phyloP scores from a whole-genome alignment of 1,140 invertebrate genomes.

The Pogonognathellus flavescens region DNA sequence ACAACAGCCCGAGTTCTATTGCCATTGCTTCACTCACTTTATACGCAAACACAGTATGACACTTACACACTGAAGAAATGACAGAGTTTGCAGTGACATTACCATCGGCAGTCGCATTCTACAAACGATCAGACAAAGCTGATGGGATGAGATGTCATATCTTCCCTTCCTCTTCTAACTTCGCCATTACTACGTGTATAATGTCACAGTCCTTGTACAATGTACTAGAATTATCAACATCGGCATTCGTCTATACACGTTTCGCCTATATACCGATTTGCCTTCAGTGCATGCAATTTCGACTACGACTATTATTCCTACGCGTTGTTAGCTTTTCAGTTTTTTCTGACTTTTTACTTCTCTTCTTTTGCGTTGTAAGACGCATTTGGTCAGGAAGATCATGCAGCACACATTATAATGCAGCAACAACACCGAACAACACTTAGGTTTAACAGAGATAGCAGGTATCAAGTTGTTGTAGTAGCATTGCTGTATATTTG shows the following conservation, averaged over 20 bases:
- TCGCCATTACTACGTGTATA: too few relatives aligned
- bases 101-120: not conserved
- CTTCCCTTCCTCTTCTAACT: not conserved
- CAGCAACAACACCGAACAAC: not conserved
- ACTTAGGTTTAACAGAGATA: not conserved
- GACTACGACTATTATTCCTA: too few relatives aligned
- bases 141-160: not conserved
- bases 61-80: slow-evolving; percentile 19
- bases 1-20: too few relatives aligned
- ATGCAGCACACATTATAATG: not conserved
- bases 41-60: not conserved
- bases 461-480: not conserved
- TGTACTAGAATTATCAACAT: too few relatives aligned
- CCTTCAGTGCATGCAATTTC: too few relatives aligned
- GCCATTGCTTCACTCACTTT: too few relatives aligned
- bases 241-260: not conserved
- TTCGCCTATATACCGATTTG: not conserved
- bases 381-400: not conserved
- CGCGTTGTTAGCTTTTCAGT: too few relatives aligned
- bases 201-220: too few relatives aligned
- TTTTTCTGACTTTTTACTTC: too few relatives aligned
- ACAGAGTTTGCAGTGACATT: slow-evolving; percentile 11
- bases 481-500: too few relatives aligned
- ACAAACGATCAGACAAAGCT: slow-evolving; percentile 1
- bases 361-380: not conserved